Evolutionary conservation across 2,888 invertebrate genomes (phyloP), one percentile per base, ranked within the genome.

Genomic region (Meteorus cinctellus): DNA sequence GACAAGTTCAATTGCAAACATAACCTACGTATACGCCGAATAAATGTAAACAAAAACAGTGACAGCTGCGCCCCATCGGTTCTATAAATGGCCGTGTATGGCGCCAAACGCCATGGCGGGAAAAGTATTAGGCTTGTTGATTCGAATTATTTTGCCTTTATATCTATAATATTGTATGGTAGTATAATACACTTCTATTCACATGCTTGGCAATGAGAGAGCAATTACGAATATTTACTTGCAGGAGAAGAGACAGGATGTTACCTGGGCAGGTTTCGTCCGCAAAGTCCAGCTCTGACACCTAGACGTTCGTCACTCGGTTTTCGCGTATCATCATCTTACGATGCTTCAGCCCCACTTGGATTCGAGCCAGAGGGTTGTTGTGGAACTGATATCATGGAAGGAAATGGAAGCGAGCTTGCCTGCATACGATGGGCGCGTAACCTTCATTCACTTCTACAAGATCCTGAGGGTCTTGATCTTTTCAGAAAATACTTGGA

Each of bases 371-470:
- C 92, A 74, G 92, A 92, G 86, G 92, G 92, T 81, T 90, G 91
- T 82, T 91, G 91, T 74, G 90, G 90, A 81, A 90, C 91, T 81
- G 84, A 85, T 82, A 85, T 85, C 82, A 88, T 88, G 88, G 89
- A 89, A 81, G 84, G 84, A 60, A 83, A 86, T 79, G 87, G 92
- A 78, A 91, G 92, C 84, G 34, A 48, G n/a, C 94, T 94, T 83
- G 93, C 94, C 77, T 97, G 95, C 91, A 92, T 96, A 86, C 95
- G 95, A 88, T 98, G 98, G 98, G 96, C 97, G 66, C 93, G 94
- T 84, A 95, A 95, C 85, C 92, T 98, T 86, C 94, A 94, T 89
- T 93, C 94, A 86, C 92, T 98, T 83, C 93, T 98, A 84, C 86
- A 92, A 91, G 98, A 98, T 91, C 93, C 94, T 82, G 96, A 97